Percentiles rank a stretch among this genome's conserved stretches.
These are phyloP conservation scores for Listronotus bonariensis DNA, from an alignment of 1,140 invertebrate genomes.

Conservation along the genomic window DNA sequence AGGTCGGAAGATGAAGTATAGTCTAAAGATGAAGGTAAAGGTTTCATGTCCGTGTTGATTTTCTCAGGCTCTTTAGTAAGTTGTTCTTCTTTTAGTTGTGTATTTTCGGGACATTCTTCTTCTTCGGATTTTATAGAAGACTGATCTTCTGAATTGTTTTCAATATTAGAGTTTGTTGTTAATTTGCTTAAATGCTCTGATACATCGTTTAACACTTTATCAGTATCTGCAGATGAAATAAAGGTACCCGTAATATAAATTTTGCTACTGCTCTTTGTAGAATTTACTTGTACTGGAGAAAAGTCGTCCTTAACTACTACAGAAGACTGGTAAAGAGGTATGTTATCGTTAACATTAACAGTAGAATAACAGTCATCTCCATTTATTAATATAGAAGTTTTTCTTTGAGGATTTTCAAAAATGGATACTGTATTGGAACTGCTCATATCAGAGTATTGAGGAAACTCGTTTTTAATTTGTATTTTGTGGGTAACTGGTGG, in stretches of 20 bases:
- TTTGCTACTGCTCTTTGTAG: slow-evolving; percentile 47
- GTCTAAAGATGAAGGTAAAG: neutral
- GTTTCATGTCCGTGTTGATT: neutral
- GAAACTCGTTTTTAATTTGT: slow-evolving; percentile 60
- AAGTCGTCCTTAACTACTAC: slow-evolving; percentile 64
- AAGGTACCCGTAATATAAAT: slow-evolving; percentile 51
- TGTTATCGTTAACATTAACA: slow-evolving; percentile 65
- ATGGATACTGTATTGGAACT: slow-evolving; percentile 40
- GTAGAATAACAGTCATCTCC: slow-evolving; percentile 72
- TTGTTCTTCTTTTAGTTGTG: slow-evolving; percentile 8
- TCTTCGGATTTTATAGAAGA: slow-evolving; percentile 3
- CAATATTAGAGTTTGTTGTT: neutral
- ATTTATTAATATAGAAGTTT: slow-evolving; percentile 77
- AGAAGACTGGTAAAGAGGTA: slow-evolving; percentile 68
- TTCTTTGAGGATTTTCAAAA: slow-evolving; percentile 60
- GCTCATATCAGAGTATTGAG: slow-evolving; percentile 36
- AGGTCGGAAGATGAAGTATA: slow-evolving; percentile 49
- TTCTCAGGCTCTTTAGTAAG: slow-evolving; percentile 21
- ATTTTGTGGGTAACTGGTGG: slow-evolving; percentile 61
- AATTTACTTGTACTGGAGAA: slow-evolving; percentile 3
- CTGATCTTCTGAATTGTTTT: neutral
- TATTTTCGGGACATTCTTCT: slow-evolving; percentile 7
- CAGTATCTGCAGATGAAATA: slow-evolving; percentile 2
- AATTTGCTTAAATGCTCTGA: neutral
- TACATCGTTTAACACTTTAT: slow-evolving; percentile 7